Base-by-base conservation (phyloP, 2,113 vertebrate genomes). In the Caracal caracal region DNA sequence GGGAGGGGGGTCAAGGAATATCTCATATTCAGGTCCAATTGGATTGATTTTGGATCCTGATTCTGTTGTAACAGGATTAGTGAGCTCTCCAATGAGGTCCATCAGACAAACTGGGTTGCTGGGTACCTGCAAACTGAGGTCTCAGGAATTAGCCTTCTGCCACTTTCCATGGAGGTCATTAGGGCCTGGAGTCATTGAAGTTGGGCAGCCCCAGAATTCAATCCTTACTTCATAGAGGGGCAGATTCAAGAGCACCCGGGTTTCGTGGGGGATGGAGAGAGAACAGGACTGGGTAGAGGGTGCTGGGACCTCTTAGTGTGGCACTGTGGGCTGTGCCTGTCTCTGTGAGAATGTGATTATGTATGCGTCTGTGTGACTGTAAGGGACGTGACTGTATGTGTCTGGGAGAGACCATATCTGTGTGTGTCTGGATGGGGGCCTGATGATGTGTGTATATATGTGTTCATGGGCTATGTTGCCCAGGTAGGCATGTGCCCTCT, bases 11-110 rank as follows among this genome's bases (percentile, higher is more conserved):
- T 75, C 4, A 13, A 43, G 68, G 10, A 37, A 26, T 80, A 90
- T 35, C 13, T 93, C 40, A 35, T 40, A 75, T 81, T 90, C 40
- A 88, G 43, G 37, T 40, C 49, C 11, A n/a, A 20, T 53, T 61
- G 30, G 85, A 78, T 95, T 70, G 70, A 24, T 94, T 94, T 80
- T 84, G 53, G 49, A 78, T 78, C 47, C 47, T 91, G 66, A 85
- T 73, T 93, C 61, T 90, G 2, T 90, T 61, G 37, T 90, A 93
- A 90, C 3, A 81, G 94, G 30, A 92, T 96, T 90, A 94, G 33
- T 20, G 47, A 94, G 15, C 33, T 87, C 19, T 96, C 43, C 20
- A 76, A 8, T 66, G 35, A 88, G 75, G 8, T 37, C 47, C 24
- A 22, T n/a, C 65, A 10, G 11, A 26, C 24, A 43, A 68, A 19